These are phyloP conservation scores for Amphiprion ocellaris DNA, from an alignment of 2,113 vertebrate genomes.

Conservation along the genomic window DNA sequence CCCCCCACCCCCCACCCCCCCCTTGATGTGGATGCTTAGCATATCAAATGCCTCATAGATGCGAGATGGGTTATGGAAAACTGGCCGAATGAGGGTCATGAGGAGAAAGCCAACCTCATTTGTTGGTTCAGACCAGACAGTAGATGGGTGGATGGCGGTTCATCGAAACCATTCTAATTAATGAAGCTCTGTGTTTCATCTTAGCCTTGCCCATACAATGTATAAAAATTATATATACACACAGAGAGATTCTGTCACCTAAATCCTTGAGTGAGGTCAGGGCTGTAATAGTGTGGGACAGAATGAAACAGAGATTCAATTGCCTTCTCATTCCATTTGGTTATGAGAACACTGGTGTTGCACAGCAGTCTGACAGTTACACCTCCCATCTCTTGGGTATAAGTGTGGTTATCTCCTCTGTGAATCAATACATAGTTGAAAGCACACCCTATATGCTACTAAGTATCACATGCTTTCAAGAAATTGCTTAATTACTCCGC, in stretches of 20 bases:
- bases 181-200: slow-evolving; percentile 19
- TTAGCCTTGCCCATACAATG: not conserved
- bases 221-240: not conserved
- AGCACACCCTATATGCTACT: no score
- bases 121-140: slow-evolving; percentile 8
- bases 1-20: no score
- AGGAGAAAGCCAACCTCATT: slow-evolving; percentile 35
- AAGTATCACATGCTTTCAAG: no score
- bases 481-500: no score
- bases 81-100: slow-evolving; percentile 32
- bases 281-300: slow-evolving; percentile 4
- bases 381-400: slow-evolving; percentile 11
- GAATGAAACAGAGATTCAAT: slow-evolving; percentile 32
- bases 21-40: slow-evolving; percentile 44
- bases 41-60: slow-evolving; percentile 36
- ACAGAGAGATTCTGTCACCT: not conserved
- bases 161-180: slow-evolving; percentile 28
- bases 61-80: slow-evolving; percentile 24
- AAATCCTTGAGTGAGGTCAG: slow-evolving; percentile 6
- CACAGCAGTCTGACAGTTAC: slow-evolving; percentile 8
- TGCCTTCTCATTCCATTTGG: slow-evolving; percentile 12
- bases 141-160: not conserved
- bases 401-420: not conserved
- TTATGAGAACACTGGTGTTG: not conserved
- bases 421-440: no score